These are phyloP conservation scores for Nomada fucata DNA, from an alignment of 2,888 invertebrate genomes.

Conservation along the genomic window DNA sequence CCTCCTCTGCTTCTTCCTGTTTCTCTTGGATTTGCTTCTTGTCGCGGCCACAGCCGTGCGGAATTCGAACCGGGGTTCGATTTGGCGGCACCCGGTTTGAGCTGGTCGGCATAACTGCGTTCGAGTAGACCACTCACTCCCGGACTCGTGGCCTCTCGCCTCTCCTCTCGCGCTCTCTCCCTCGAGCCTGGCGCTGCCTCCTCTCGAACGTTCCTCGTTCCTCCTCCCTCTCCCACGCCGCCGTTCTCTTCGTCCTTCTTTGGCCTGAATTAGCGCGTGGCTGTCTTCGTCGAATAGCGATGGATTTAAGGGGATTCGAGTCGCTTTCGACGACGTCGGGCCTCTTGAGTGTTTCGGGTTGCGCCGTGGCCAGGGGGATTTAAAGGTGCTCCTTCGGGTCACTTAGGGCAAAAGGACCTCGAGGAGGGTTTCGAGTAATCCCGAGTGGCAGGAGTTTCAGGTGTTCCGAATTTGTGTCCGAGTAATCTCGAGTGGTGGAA, in stretches of 20 bases:
- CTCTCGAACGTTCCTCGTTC: conserved; percentile 30
- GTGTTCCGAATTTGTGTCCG: no score
- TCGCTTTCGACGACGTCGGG: neutral
- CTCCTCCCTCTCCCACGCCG: conserved; percentile 32
- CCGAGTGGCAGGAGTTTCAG: no score
- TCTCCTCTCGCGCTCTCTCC: conserved; percentile 55
- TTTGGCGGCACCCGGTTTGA: conserved; percentile 77
- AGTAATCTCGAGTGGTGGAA: no score
- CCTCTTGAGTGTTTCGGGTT: no score
- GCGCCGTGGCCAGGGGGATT: no score
- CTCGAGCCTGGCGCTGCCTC: conserved; percentile 17
- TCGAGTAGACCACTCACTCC: conserved; percentile 74
- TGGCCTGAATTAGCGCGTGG: neutral
- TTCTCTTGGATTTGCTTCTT: conserved; percentile 28
- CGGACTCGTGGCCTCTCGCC: conserved; percentile 69
- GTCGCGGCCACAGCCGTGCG: conserved; percentile 63
- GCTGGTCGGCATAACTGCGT: conserved; percentile 82
- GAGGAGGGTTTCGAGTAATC: no score
- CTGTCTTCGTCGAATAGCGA: conserved; percentile 22
- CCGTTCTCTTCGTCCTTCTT: conserved; percentile 13
- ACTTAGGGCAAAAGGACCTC: no score
- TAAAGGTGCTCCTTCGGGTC: no score
- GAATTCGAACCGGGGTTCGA: conserved; percentile 74
- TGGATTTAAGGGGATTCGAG: conserved; percentile 16
- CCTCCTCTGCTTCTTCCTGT: conserved; percentile 39